Conservation (phyloP, 2,888 invertebrate species). For the Alsophila aescularia region DNA sequence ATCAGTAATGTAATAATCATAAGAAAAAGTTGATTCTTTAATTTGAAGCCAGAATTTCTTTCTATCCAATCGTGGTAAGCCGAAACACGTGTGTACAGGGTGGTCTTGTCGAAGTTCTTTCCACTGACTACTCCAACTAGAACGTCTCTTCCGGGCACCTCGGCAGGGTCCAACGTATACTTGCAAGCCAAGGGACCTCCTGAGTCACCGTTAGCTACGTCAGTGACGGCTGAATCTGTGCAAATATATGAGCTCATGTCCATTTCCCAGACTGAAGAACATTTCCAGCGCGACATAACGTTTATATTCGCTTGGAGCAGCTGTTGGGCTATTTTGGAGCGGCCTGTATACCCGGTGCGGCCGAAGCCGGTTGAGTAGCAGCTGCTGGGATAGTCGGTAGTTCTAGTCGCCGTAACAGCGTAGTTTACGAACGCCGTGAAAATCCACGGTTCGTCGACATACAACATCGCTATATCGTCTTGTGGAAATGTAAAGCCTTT, state of each 20-base stretch:
- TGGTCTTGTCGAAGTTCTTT: conserved; percentile 64
- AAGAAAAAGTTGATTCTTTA: conserved; percentile 23
- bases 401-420: conserved; percentile 38
- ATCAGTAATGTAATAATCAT: conserved; percentile 47
- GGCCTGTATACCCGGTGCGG: conserved; percentile 38
- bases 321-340: conserved; percentile 39
- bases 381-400: conserved; percentile 44
- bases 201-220: conserved; percentile 63
- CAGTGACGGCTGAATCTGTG: conserved; percentile 48
- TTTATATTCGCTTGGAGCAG: conserved; percentile 54
- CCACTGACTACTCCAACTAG: conserved; percentile 67
- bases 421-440: conserved; percentile 39
- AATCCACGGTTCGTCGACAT: neutral
- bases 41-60: conserved; percentile 20
- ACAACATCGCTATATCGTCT: neutral
- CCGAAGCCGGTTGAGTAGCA: conserved; percentile 63
- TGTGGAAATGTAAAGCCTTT: neutral
- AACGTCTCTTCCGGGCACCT: conserved; percentile 42
- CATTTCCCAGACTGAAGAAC: conserved; percentile 61
- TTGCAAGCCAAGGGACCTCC: conserved; percentile 66
- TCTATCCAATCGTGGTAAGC: conserved; percentile 51
- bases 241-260: conserved; percentile 59
- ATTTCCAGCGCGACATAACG: conserved; percentile 47
- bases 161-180: conserved; percentile 46
- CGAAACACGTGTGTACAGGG: conserved; percentile 47